Evolutionary conservation across 2,888 invertebrate genomes (phyloP), one percentile per base, ranked within the genome.

Genomic region (Pandemis corylana): DNA sequence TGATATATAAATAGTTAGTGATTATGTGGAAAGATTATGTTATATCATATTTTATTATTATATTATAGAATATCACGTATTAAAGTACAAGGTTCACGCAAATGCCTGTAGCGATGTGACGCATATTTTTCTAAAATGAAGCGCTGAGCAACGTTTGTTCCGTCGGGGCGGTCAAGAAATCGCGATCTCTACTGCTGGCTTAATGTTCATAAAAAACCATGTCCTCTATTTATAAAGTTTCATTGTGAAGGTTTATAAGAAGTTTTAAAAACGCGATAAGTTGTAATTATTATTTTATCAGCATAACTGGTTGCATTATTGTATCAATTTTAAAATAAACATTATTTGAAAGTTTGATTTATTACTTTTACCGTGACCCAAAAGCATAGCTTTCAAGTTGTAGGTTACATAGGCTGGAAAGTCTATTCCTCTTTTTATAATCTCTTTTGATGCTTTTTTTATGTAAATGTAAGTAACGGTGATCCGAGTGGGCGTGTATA

Each of bases 1-100:
- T 66, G 53, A 65, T 65, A 70, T 74, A 75, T 75, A 74, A 59
- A 73, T 73, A 74, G 69, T 67, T 67, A 62, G 53, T 75, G 70
- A 64, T 61, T 61, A 70, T 75, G 70, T 75, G 70, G 65, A 75
- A 75, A 75, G 70, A 75, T 75, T 75, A 75, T 75, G 74, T 71
- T 75, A 75, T 67, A 75, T 63, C 75, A 75, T 75, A 75, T 75
- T 67, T 70, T 75, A 75, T 74, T 74, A 70, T 75, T 71, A 67
- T 74, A 74, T 71, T 73, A 67, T 73, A 65, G 53, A 70, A 68
- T 68, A 49, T 74, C 70, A 61, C 67, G 75, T 75, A 63, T 67
- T 69, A 66, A 75, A 75, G 75, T 71, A 71, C 75, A 71, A 70
- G 75, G 41, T 49, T 28, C 20, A 44, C 59, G 68, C 68, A 59